Conservation (phyloP, 2,797 vertebrate genomes). For the Atherinosoma microstoma region DNA sequence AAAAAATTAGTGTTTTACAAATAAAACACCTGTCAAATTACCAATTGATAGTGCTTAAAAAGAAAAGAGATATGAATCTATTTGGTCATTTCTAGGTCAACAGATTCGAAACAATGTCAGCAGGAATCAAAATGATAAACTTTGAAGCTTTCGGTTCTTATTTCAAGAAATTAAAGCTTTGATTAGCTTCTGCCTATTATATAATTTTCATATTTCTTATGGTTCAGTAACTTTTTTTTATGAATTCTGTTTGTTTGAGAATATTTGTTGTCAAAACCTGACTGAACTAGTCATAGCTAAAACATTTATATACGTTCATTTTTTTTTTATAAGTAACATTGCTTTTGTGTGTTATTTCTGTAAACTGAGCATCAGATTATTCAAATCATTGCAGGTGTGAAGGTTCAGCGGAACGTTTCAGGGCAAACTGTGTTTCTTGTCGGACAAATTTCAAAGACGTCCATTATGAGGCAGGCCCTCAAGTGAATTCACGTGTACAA, state of each 20-base stretch:
- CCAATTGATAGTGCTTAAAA: not conserved
- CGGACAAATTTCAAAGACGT: conserved; percentile 44
- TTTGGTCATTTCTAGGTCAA: not conserved
- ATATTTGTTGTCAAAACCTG: not conserved
- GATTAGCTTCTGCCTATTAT: not conserved
- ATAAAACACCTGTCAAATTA: not conserved
- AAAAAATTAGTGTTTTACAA: not conserved
- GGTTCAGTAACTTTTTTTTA: too few species aligned
- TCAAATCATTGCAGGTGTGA: too few species aligned
- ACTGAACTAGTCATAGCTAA: not conserved
- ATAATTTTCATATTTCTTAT: not conserved
- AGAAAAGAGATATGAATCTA: not conserved
- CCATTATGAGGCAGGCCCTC: not conserved
- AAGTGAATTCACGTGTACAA: conserved; percentile 68
- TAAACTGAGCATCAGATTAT: not conserved
- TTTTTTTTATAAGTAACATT: not conserved
- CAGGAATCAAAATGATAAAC: too few species aligned
- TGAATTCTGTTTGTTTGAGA: not conserved
- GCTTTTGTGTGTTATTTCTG: not conserved
- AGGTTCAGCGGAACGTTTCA: not conserved
- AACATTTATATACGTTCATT: not conserved
- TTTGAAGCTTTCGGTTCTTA: too few species aligned
- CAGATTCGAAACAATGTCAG: too few species aligned
- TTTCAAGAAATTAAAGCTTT: too few species aligned
- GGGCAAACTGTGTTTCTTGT: conserved; percentile 22